Base-by-base conservation (phyloP, 2,113 vertebrate species). In the Silurus glanis region DNA sequence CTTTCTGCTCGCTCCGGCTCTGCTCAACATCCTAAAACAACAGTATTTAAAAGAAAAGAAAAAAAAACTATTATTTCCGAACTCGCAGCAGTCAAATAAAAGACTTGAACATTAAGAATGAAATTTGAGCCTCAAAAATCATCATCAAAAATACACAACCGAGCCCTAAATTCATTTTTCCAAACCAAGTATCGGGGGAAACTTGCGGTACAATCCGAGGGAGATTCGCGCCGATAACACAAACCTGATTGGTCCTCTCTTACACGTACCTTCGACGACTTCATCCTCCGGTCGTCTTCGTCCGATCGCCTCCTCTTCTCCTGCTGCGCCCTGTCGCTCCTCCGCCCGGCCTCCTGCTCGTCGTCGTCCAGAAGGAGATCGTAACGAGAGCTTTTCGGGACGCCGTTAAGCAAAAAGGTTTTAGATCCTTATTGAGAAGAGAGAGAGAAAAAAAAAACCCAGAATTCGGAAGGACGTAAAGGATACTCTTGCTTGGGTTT, bases 401-500 rank as follows among this genome's bases (percentile, higher is more conserved):
- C 45, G 71, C 66, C 13, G 92, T 98, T 95, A 97, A 91, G 95
- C 17, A 45, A 28, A 84, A 64, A 64, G 37, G 37, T 37, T 2
- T 37, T 37, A 37, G 37, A 37, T 37, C 2, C 37, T 37, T 37
- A 37, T 37, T 37, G 37, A 37, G 37, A 37, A 37, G 37, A 37
- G 37, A 2, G 37, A 37, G 37, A 37, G 3, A 37, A 37, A 37
- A 37, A 37, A 37, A 37, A 37, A 37, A 37, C 37, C 2, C 37
- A 37, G 37, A 37, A 37, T 37, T 37, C 2, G 37, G 37, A 23
- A 53, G 62, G 56, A 37, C 66, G 13, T 80, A 28, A 95, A 97
- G 96, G 97, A 99, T 99, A 99, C 98, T 98, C 97, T 87, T 97
- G 97, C 89, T 96, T 97, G 67, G 95, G 95, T 87, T 97, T 99